These are phyloP conservation scores for Pollenia angustigena DNA, from an alignment of 2,888 invertebrate genomes.

Conservation along the genomic window DNA sequence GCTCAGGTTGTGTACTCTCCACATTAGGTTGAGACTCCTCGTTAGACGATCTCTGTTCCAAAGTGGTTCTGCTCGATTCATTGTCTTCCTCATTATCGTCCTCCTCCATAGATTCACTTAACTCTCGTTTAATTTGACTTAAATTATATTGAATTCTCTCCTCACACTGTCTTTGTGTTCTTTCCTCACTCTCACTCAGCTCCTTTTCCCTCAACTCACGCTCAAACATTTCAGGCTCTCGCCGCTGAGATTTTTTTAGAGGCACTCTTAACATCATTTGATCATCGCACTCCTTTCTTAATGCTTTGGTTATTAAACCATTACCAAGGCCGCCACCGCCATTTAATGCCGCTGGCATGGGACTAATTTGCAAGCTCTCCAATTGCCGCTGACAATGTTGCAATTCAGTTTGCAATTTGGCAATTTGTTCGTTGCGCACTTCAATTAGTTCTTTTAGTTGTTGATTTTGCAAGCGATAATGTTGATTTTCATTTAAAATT, in stretches of 20 bases:
- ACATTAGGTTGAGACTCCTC: conserved; percentile 55
- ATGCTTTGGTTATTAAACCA: conserved; percentile 68
- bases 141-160: conserved; percentile 65
- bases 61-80: conserved; percentile 62
- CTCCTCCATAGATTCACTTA: conserved; percentile 73
- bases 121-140: conserved; percentile 61
- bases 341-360: conserved; percentile 53
- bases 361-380: conserved; percentile 74
- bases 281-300: conserved; percentile 64
- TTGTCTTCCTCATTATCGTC: conserved; percentile 70
- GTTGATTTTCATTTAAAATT: conserved; percentile 83
- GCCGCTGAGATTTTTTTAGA: conserved; percentile 79
- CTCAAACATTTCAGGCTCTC: conserved; percentile 75
- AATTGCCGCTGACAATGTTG: conserved; percentile 81
- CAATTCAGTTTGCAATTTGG: conserved; percentile 82
- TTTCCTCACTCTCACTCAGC: conserved; percentile 58
- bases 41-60: conserved; percentile 41
- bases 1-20: conserved; percentile 61
- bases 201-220: conserved; percentile 30
- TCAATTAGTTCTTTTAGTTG: conserved; percentile 81
- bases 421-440: conserved; percentile 82
- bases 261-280: conserved; percentile 75
- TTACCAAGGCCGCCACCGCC: conserved; percentile 73
- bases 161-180: conserved; percentile 43
- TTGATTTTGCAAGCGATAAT: conserved; percentile 81